phyloP scores from a whole-genome alignment of 2,113 vertebrate genomes.

The Urocolius indicus region DNA sequence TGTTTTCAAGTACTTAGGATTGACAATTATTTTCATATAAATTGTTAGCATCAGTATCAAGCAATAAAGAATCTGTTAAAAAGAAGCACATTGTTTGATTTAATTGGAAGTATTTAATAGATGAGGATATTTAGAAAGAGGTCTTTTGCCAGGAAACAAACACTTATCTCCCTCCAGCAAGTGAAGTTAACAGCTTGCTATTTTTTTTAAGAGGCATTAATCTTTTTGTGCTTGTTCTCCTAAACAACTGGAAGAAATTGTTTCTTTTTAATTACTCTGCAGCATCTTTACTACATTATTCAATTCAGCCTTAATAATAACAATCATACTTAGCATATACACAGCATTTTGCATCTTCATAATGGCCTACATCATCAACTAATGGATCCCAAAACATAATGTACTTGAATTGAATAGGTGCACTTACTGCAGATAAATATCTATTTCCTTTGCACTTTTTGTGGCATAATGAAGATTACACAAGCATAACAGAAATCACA shows the following conservation, averaged over 20 bases:
- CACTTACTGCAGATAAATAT: neutral
- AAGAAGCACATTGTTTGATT: neutral
- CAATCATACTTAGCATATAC: neutral
- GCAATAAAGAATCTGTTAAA: neutral
- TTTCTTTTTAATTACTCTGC: slow-evolving; percentile 30
- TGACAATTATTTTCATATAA: neutral
- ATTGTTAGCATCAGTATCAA: neutral
- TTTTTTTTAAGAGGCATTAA: slow-evolving; percentile 3
- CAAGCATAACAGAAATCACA: neutral
- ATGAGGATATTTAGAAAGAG: neutral
- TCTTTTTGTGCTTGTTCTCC: neutral
- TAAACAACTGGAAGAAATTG: slow-evolving; percentile 16
- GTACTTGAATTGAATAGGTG: slow-evolving; percentile 26
- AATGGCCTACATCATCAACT: neutral
- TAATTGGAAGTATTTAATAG: slow-evolving; percentile 13
- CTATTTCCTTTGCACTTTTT: slow-evolving; percentile 1
- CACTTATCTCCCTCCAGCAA: neutral
- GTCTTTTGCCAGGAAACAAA: neutral
- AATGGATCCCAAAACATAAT: neutral
- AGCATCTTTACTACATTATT: neutral
- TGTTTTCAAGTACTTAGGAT: neutral
- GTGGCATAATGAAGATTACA: neutral
- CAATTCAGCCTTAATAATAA: neutral
- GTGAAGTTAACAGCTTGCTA: neutral
- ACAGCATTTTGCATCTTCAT: neutral